A percentile compares a stretch with the other conserved stretches of the same genome.
Conservation (phyloP, 2,113 vertebrate species). For the Dryoscopus gambensis region DNA sequence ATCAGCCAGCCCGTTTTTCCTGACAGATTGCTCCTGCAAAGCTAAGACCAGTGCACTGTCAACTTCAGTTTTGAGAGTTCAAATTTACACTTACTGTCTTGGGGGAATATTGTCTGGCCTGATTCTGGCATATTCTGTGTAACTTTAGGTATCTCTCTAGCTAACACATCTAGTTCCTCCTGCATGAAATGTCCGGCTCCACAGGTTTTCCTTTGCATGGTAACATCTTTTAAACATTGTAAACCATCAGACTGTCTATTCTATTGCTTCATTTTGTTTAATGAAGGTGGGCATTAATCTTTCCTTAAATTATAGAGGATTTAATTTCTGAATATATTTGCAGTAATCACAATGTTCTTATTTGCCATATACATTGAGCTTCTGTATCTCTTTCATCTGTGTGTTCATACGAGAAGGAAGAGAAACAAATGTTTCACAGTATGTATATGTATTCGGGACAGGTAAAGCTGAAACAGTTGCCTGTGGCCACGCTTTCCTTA, state of each 20-base stretch:
- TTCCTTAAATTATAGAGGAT: background rate
- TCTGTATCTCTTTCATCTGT: background rate
- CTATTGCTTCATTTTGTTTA: background rate
- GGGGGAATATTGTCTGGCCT: background rate
- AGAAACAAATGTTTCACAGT: background rate
- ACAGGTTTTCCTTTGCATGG: background rate
- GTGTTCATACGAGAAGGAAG: fast-evolving
- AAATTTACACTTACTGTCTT: background rate
- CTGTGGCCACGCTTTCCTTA: background rate
- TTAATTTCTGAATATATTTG: background rate
- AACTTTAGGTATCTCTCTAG: background rate
- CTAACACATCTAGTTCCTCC: background rate
- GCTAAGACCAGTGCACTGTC: background rate
- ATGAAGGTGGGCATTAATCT: background rate
- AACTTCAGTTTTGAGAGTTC: background rate
- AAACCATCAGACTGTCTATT: background rate
- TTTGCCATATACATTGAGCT: background rate
- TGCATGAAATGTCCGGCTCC: background rate
- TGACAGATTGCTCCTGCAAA: background rate
- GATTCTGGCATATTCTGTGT: background rate
- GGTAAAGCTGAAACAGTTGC: background rate
- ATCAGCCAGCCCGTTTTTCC: background rate
- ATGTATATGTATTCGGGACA: background rate
- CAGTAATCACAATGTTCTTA: background rate
- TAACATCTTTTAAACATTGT: background rate